Base-by-base conservation (phyloP, 1,140 invertebrate genomes). In the Daktulosphaira vitifoliae region DNA sequence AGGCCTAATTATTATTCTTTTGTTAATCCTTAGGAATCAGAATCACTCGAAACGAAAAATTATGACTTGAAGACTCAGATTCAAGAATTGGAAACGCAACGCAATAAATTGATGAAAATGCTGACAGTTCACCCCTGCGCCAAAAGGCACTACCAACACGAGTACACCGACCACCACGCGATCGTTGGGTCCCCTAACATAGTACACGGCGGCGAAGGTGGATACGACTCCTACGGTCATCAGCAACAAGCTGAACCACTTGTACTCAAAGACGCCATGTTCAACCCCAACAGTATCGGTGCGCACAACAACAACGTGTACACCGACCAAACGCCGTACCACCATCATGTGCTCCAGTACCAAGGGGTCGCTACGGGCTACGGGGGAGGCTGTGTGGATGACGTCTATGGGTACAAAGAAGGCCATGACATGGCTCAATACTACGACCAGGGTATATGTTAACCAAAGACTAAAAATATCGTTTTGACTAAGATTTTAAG, bases 1-100 rank as follows among this genome's bases (percentile, higher is more conserved):
- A n/a, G n/a, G n/a, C n/a, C n/a, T n/a, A n/a, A n/a, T n/a, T n/a
- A n/a, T n/a, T n/a, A n/a, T n/a, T n/a, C n/a, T n/a, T n/a, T n/a
- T n/a, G n/a, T n/a, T n/a, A n/a, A n/a, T 11, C 66, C 66, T 23
- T 82, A 87, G 71, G 90, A 94, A 76, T 90, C 89, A 8, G 89
- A 92, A 75, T 82, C 83, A 2, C 75, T 92, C 15, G 89, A 92
- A 74, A 84, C 82, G n/a, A 89, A 91, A 74, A 94, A 94, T 73
- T 81, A 88, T 23, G 86, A 89, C 68, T 76, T 92, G 26, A 92
- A 91, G 73, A 81, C 80, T 20, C 88, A 92, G 73, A 85, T 90
- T 44, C 82, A 88, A 73, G 82, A 87, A 68, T 72, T 90, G 69
- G 84, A 88, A 75, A 81, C 80, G 6, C 84, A 90, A 70, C 81